phyloP scores from a whole-genome alignment of 2,797 vertebrate species.

The Sebastes nivosus region DNA sequence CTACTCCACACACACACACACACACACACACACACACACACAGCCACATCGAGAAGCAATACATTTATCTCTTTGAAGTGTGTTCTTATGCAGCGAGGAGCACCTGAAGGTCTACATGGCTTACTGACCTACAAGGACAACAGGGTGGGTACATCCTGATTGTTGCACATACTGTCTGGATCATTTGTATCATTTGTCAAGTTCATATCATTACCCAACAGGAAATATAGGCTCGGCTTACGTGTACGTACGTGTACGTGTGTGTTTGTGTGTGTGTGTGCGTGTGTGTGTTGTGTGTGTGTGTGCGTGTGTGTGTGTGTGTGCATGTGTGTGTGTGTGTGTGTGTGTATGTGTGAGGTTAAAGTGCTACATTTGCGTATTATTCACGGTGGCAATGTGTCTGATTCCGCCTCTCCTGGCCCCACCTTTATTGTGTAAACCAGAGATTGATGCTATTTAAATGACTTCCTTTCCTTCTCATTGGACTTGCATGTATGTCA shows the following conservation, averaged over 20 bases:
- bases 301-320: neutral
- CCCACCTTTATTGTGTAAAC: slow-evolving; percentile 17
- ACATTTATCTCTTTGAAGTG: slow-evolving; percentile 47
- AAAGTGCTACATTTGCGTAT: slow-evolving; percentile 17
- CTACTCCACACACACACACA: slow-evolving; percentile 3
- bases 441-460: slow-evolving; percentile 34
- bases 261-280: neutral
- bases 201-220: slow-evolving; percentile 43
- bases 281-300: neutral
- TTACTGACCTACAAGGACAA: slow-evolving; percentile 65
- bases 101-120: slow-evolving; percentile 55
- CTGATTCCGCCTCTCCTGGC: slow-evolving; percentile 6
- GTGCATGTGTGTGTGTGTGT: neutral
- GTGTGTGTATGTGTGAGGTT: neutral
- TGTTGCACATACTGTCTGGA: slow-evolving; percentile 28
- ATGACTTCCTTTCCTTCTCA: neutral
- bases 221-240: slow-evolving; percentile 5
- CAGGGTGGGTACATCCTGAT: slow-evolving; percentile 27
- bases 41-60: slow-evolving; percentile 31
- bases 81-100: slow-evolving; percentile 32
- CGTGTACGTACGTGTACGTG: neutral
- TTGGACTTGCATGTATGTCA: slow-evolving; percentile 21
- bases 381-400: slow-evolving; percentile 8
- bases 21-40: neutral
- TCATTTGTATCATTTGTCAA: slow-evolving; percentile 69